Base-by-base conservation (phyloP, 2,113 vertebrate genomes). In the Pavo muticus region DNA sequence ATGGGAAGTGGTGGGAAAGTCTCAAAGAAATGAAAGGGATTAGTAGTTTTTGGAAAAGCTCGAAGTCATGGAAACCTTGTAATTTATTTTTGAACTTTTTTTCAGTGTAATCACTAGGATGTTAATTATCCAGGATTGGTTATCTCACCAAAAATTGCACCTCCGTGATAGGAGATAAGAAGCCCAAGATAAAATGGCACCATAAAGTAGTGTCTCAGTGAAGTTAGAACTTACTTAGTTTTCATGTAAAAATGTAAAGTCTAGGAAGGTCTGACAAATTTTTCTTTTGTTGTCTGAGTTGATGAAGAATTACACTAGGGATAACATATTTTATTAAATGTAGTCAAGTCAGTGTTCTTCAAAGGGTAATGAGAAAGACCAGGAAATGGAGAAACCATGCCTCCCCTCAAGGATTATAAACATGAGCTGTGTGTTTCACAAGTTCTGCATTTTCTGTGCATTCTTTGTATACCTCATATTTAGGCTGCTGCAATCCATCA, bases 21-120 rank as follows among this genome's bases (percentile, higher is more conserved):
- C 7, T 14, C 35, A 69, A 63, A 87, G 52, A 44, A 8, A 0
- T 0, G 1, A 11, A 30, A 14, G 19, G 5, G 4, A 77, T 27
- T 48, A 50, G 2, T 14, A 73, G 11, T 42, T 92, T 78, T 75
- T 32, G 78, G 39, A 29, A 74, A 81, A 54, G 10, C 17, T 84
- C 2, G 4, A 37, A 56, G 15, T 59, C 17, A 79, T 52, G 14
- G 69, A 88, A 86, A 61, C 5, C 37, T 1, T 4, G 11, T 3
- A 30, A 5, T 11, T 56, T 40, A 1, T 73, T 69, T 44, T n/a
- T 6, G 4, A 72, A 65, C 2, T 19, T 67, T 78, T 40, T 40
- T 81, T 79, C 13, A 71, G 35, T 35, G 7, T 56, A 48, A 68
- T 47, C 14, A 14, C 9, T 39, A 48, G 6, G 21, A 67, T 88